Evolutionary conservation across 1,140 invertebrate genomes (phyloP).

Genomic region (Phymastichus coffea): DNA sequence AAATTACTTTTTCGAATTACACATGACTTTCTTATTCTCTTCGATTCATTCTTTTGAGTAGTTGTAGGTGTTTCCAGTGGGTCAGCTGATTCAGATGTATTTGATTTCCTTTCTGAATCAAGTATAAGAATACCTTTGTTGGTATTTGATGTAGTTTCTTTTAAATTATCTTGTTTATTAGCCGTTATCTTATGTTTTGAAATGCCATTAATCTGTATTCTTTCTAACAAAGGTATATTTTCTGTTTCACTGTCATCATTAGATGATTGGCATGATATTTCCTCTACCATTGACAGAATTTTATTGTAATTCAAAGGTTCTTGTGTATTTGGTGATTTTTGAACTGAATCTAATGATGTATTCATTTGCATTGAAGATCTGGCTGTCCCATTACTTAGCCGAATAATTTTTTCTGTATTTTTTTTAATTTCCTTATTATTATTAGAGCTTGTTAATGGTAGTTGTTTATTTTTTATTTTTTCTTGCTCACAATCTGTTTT

Average conservation of each 20-base stretch:
- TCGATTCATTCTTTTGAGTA: no score
- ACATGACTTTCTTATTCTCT: no score
- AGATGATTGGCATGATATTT: not conserved
- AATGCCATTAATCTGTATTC: conserved; percentile 26
- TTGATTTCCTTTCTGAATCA: no score
- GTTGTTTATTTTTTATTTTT: no score
- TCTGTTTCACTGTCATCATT: conserved; percentile 3
- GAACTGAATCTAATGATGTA: conserved; percentile 39
- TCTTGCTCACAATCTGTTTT: no score
- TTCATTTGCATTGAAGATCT: conserved; percentile 42
- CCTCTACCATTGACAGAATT: conserved; percentile 14
- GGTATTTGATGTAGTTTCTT: no score
- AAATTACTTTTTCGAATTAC: no score
- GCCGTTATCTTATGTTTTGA: not conserved
- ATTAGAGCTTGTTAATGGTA: not conserved
- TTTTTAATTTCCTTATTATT: conserved; percentile 13
- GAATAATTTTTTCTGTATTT: not conserved
- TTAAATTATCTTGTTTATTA: no score
- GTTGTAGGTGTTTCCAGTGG: no score
- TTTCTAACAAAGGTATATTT: conserved; percentile 18
- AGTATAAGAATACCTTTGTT: no score
- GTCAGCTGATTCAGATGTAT: no score
- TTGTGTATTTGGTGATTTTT: conserved; percentile 15
- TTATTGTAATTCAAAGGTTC: conserved; percentile 20
- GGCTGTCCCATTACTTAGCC: conserved; percentile 24